Conservation (phyloP, 2,888 invertebrate species). For the Myopa tessellatipennis region DNA sequence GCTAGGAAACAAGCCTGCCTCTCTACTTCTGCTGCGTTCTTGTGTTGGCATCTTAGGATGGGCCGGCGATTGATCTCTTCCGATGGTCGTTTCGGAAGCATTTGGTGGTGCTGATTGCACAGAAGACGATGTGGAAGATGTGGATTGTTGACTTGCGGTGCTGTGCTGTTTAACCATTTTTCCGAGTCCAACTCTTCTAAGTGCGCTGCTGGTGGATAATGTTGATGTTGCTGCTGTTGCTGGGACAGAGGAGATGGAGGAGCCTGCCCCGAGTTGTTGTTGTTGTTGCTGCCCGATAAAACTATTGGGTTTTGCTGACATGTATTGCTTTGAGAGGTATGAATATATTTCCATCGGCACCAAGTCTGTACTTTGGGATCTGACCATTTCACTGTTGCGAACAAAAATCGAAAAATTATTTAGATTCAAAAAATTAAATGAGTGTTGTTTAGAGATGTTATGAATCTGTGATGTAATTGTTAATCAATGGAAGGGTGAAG, state of each 20-base stretch:
- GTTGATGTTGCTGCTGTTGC: slow-evolving; percentile 44
- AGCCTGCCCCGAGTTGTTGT: slow-evolving; percentile 21
- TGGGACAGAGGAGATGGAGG: slow-evolving; percentile 23
- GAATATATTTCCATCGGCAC: slow-evolving; percentile 60
- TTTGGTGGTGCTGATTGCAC: slow-evolving; percentile 56
- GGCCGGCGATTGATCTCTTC: slow-evolving; percentile 40
- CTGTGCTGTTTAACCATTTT: slow-evolving; percentile 55
- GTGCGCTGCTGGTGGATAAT: background rate
- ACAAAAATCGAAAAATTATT: slow-evolving; percentile 31
- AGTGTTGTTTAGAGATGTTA: background rate
- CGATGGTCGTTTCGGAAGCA: slow-evolving; percentile 46
- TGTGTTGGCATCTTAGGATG: background rate
- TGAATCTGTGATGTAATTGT: slow-evolving; percentile 23
- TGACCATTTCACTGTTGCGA: slow-evolving; percentile 56
- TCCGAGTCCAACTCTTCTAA: slow-evolving; percentile 27
- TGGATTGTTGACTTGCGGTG: slow-evolving; percentile 58
- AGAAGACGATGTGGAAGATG: slow-evolving; percentile 57
- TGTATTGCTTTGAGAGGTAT: slow-evolving; percentile 53
- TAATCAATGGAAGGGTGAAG: background rate
- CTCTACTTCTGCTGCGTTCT: background rate
- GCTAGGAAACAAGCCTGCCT: slow-evolving; percentile 41
- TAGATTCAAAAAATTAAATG: background rate
- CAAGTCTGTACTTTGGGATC: slow-evolving; percentile 63
- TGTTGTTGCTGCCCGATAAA: slow-evolving; percentile 11
- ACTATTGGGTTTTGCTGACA: slow-evolving; percentile 28